These are phyloP conservation scores for Tiliacea citrago DNA, from an alignment of 2,888 invertebrate species.

Conservation along the genomic window DNA sequence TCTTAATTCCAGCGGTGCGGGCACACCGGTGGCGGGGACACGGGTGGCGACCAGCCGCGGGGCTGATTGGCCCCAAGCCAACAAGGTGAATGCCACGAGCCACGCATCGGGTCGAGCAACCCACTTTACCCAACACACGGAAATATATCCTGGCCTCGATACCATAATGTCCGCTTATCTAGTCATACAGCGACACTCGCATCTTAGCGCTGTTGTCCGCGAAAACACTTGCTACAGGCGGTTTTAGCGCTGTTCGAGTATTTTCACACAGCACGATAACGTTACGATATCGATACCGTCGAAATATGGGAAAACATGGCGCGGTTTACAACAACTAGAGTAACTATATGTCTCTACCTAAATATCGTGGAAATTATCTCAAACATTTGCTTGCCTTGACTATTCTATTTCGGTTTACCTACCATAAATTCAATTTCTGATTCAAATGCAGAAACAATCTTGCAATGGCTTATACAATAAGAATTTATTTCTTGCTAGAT, in stretches of 20 bases:
- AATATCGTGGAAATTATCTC: constrained; percentile 58
- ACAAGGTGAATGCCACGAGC: constrained; percentile 90
- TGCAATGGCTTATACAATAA: constrained; percentile 48
- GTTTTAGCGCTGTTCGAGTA: constrained; percentile 63
- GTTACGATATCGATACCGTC: constrained; percentile 63
- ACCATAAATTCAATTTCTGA: constrained; percentile 61
- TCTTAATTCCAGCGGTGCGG: constrained; percentile 63
- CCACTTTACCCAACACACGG: constrained; percentile 85
- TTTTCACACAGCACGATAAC: constrained; percentile 65
- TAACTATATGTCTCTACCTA: constrained; percentile 54
- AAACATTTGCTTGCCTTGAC: constrained; percentile 50
- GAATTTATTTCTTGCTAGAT: constrained; percentile 49
- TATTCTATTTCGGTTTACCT: constrained; percentile 56
- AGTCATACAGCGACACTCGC: constrained; percentile 66
- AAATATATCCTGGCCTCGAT: constrained; percentile 76
- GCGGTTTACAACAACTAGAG: constrained; percentile 60
- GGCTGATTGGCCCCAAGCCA: constrained; percentile 82
- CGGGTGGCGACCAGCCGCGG: constrained; percentile 70
- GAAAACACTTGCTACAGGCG: constrained; percentile 64
- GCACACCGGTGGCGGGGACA: constrained; percentile 65
- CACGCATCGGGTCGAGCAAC: constrained; percentile 84
- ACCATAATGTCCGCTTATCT: constrained; percentile 74
- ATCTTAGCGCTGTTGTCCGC: constrained; percentile 65
- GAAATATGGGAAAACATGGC: constrained; percentile 63
- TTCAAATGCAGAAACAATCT: constrained; percentile 55